phyloP scores from a whole-genome alignment of 2,797 vertebrate genomes.

The Danionella dracula region DNA sequence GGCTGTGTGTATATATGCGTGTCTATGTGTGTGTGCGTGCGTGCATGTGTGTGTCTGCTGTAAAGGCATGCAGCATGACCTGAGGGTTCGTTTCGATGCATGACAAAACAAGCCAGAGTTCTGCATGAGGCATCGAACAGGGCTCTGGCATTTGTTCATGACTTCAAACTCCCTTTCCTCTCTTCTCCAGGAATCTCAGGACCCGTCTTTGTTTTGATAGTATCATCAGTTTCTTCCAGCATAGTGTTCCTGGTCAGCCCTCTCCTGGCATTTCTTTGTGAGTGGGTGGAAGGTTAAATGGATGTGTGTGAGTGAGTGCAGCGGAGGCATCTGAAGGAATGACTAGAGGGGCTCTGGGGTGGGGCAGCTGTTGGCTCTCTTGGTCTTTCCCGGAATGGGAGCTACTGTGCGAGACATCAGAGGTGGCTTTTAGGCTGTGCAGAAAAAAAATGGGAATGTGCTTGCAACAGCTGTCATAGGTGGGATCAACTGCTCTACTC shows the following conservation, averaged over 20 bases:
- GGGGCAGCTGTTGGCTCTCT: conserved; percentile 6
- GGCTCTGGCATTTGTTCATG: conserved; percentile 27
- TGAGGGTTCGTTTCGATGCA: conserved; percentile 16
- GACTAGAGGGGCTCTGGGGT: background rate
- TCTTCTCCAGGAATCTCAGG: background rate
- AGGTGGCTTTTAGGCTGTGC: background rate
- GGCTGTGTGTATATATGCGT: conserved; percentile 16
- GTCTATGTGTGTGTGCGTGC: conserved; percentile 17
- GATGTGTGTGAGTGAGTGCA: conserved; percentile 68
- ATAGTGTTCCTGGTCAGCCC: background rate
- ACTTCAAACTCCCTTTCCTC: conserved; percentile 11
- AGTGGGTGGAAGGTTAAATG: conserved; percentile 77
- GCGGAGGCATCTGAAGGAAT: conserved; percentile 47
- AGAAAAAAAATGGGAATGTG: conserved; percentile 22
- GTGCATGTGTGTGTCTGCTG: conserved; percentile 19
- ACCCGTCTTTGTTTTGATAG: background rate
- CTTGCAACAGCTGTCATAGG: conserved; percentile 31
- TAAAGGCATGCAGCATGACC: conserved; percentile 40
- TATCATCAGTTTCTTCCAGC: background rate
- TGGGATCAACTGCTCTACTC: conserved; percentile 34
- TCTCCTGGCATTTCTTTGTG: conserved; percentile 65
- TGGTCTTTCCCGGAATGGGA: conserved; percentile 6
- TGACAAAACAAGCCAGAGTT: conserved; percentile 39
- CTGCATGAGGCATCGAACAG: conserved; percentile 25
- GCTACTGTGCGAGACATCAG: background rate